Base-by-base conservation (phyloP, 2,113 vertebrate genomes). In the Thinocorus orbignyianus region DNA sequence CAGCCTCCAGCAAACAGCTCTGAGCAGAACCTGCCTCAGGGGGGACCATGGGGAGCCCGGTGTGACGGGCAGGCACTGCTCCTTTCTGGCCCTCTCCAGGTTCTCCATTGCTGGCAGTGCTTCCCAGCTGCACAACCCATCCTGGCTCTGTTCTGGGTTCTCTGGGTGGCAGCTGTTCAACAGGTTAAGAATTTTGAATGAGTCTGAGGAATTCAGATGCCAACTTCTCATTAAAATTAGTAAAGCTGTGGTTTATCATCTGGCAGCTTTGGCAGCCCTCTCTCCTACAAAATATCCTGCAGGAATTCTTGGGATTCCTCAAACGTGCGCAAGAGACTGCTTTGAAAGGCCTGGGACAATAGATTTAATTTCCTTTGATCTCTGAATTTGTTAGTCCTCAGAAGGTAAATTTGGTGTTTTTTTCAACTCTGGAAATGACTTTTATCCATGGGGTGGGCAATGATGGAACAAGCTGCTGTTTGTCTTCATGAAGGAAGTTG, bases 1-100 rank as follows among this genome's bases (percentile, higher is more conserved):
- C 42, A 18, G 31, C 69, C 51, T 48, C 17, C 42, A 42, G 42
- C 44, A 18, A 13, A 22, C 17, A 5, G 42, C 30, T 24, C 3
- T 8, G 48, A 30, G 57, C 30, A 13, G 86, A 37, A 11, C 22
- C 74, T 28, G 13, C 54, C 26, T 6, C 44, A 6, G 39, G 42
- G 41, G 18, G 41, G 42, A 1, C 37, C 14, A 1, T 3, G 1
- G 30, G 35, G 20, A 24, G 15, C 2, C 25, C 2, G 31, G 31
- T 9, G 3, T 6, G 37, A 35, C 3, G 31, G 52, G 54, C 39
- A 11, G 31, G 17, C 39, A 9, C 54, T 33, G 14, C 13, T 7
- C 5, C 18, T 46, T 12, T 7, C 3, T 18, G 26, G 6, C 33
- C 74, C 65, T 46, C 14, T 39, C 55, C 73, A 13, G 44, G 35